Evolutionary conservation across 2,888 invertebrate species (phyloP), one percentile per base, ranked within the genome.

Genomic region (Theretra japonica): DNA sequence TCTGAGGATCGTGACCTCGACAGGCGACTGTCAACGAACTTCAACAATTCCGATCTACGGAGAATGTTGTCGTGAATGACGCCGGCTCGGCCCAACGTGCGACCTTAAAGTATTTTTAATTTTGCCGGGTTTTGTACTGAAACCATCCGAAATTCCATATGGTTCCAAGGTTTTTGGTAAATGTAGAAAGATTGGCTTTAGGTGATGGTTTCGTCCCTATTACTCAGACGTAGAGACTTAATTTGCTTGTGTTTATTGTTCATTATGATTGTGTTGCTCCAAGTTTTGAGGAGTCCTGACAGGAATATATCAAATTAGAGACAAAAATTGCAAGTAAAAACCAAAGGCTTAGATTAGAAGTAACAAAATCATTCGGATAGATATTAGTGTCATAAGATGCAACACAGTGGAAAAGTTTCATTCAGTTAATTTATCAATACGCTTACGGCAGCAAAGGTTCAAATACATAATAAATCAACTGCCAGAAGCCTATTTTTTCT

Each of bases 1-100:
- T 53, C 72, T 73, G 79, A 80, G 74, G 80, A 80, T 79, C 74
- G 75, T 76, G 80, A 74, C 80, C 80, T 80, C 77, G 79, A 59
- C 41, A 71, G 68, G 68, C 69, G 72, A 73, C 75, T 69, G 72
- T 68, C 72, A 60, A 69, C 69, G 69, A 72, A 72, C 72, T 72
- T 72, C 72, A 65, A 72, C 50, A 70, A 72, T 72, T 68, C 72
- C 72, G 68, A 72, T 69, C 72, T 72, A 72, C 69, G 60, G 68
- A 69, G 69, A 72, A 72, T 69, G 72, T 69, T 72, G 71, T 68
- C 50, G 25, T 50, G 48, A 70, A 70, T 48, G 30, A 41, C 59
- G 25, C 41, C 48, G 60, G 69, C 56, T 69, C 60, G 48, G 69
- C 69, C 69, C 59, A 62, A 28, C 68, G 68, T 28, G 33, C 53